Conservation (phyloP, 2,888 invertebrate species). For the Cremastobaeus sp. region DNA sequence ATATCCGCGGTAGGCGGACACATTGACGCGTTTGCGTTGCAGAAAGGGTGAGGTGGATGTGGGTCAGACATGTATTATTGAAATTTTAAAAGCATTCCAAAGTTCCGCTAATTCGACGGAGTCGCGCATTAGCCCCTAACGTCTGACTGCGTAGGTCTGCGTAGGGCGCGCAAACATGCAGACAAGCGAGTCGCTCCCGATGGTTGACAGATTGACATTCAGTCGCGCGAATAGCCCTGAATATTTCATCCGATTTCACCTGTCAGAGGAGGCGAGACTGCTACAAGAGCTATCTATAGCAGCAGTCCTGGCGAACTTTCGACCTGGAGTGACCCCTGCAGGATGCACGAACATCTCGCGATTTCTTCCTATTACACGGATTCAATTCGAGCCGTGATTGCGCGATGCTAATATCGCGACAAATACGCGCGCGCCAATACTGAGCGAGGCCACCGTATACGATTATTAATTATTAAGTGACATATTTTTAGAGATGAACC, state of each 20-base stretch:
- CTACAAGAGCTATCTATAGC: conserved; percentile 65
- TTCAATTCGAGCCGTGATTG: conserved; percentile 27
- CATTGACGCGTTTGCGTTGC: conserved; percentile 14
- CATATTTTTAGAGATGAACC: conserved; percentile 26
- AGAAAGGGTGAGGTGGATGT: conserved; percentile 67
- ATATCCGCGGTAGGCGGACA: neutral
- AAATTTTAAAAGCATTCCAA: conserved; percentile 78
- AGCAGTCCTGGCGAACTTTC: conserved; percentile 77
- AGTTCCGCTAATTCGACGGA: conserved; percentile 74
- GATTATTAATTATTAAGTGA: conserved; percentile 26
- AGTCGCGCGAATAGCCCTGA: conserved; percentile 76
- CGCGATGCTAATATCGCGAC: conserved; percentile 40
- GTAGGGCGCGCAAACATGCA: conserved; percentile 52
- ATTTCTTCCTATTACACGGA: conserved; percentile 35
- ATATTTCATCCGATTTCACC: conserved; percentile 77
- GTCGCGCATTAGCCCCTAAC: conserved; percentile 55
- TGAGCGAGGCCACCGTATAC: neutral
- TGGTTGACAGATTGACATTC: conserved; percentile 78
- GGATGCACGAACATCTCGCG: conserved; percentile 42
- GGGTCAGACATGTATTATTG: conserved; percentile 74
- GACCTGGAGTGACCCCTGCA: conserved; percentile 76
- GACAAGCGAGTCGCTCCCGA: conserved; percentile 55
- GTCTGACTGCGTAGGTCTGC: conserved; percentile 47
- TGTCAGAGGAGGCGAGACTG: conserved; percentile 72
- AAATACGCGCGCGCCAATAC: conserved; percentile 22